Evolutionary conservation across 2,797 vertebrate genomes (phyloP), one percentile per base, ranked within the genome.

Genomic region (Enteromius thamalakanensis): DNA sequence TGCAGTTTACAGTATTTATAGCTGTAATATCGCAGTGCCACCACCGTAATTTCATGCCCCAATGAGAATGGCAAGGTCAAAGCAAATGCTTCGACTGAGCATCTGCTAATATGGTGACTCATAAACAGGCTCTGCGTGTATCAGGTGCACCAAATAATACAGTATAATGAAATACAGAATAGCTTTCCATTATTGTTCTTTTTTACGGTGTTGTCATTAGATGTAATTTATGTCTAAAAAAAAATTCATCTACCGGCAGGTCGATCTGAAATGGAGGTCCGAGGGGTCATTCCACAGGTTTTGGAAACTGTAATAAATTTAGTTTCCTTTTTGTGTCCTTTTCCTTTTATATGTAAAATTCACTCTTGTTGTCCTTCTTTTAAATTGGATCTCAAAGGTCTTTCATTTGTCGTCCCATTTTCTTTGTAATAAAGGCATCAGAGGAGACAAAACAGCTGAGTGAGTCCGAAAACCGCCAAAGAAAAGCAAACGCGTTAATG

Each of bases 1-100:
- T 99, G 98, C 98, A 98, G 98, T 99, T 99, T 99, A 99, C 98
- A 99, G 98, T 99, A 99, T 99, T 99, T 99, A 99, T 99, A 97
- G 97, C 98, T 97, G 97, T 99, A 99, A 99, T 99, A 99, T 98
- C 96, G 96, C 97, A 97, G 98, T 99, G 98, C 97, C 98, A 97
- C 97, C 97, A 97, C 97, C 96, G 98, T 99, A 99, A 99, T 99
- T 99, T 99, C 98, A 99, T 99, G 98, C 97, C 98, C 98, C 98
- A 98, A 99, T 99, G 98, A 99, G 98, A 99, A 99, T 97, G 97
- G 97, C 98, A 99, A 99, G 98, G 98, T 99, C 98, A 98, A 96
- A 97, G 96, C 96, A 97, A 99, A 98, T 98, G 97, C 97, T 97
- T 98, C 96, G 95, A 96, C 97, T 94, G 96, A 97, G 97, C 97